phyloP scores from a whole-genome alignment of 2,113 vertebrate genomes.

The Gopherus flavomarginatus region DNA sequence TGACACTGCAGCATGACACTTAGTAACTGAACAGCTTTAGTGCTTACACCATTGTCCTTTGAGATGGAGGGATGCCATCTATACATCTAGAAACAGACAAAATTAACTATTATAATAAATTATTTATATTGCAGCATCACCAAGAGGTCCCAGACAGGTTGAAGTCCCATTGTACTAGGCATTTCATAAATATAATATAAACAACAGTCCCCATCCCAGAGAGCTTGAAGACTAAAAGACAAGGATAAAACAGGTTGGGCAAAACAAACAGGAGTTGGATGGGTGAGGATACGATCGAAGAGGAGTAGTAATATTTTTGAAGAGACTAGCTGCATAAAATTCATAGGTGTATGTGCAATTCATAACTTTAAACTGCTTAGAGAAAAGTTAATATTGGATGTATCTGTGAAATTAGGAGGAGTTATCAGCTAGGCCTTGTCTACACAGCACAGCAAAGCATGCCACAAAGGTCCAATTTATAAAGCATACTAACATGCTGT shows the following conservation, averaged over 20 bases:
- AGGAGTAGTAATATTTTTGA: not conserved
- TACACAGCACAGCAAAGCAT: not conserved
- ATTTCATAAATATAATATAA: not conserved
- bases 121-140: not conserved
- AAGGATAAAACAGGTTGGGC: not conserved
- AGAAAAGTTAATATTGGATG: not conserved
- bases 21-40: not conserved
- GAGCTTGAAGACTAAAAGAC: not conserved
- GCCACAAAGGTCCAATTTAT: not conserved
- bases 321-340: not conserved
- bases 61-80: not conserved
- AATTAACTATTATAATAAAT: not conserved
- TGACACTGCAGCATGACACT: not conserved
- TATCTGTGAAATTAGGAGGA: not conserved
- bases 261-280: not conserved
- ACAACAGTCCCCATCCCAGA: not conserved
- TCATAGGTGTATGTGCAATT: not conserved
- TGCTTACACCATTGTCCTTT: not conserved
- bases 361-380: not conserved
- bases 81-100: not conserved
- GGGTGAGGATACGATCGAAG: not conserved
- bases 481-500: not conserved
- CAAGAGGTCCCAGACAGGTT: not conserved
- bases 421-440: not conserved
- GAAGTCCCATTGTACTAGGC: not conserved